These are phyloP conservation scores for Entelurus aequoreus DNA, from an alignment of 2,113 vertebrate genomes.

Conservation along the genomic window DNA sequence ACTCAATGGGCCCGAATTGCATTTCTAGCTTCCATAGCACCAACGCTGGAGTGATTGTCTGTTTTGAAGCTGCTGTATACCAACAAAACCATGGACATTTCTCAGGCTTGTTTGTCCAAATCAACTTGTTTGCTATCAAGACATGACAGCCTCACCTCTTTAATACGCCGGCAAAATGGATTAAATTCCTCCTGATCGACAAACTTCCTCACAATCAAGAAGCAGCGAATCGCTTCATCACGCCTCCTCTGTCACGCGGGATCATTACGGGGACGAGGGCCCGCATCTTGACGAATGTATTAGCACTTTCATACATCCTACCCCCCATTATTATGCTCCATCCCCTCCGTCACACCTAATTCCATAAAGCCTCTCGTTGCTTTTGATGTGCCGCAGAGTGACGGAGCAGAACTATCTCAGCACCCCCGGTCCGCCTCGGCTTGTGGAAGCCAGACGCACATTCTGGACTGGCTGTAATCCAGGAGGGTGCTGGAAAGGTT, in stretches of 20 bases:
- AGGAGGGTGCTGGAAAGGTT: background rate
- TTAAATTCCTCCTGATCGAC: too few relatives aligned
- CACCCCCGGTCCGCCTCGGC: background rate
- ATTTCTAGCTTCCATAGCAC: too few relatives aligned
- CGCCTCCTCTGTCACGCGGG: background rate
- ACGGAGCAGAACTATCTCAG: background rate
- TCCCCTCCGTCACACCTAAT: conserved; percentile 2
- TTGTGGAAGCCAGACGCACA: background rate
- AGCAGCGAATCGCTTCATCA: background rate
- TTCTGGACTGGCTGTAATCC: background rate
- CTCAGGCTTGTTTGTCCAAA: too few relatives aligned
- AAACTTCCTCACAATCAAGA: background rate
- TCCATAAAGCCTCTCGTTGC: background rate
- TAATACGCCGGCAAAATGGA: too few relatives aligned
- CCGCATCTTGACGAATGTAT: conserved; percentile 2
- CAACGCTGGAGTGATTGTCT: too few relatives aligned
- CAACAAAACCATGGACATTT: too few relatives aligned
- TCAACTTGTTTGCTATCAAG: too few relatives aligned
- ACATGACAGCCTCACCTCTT: too few relatives aligned
- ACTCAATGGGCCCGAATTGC: too few relatives aligned
- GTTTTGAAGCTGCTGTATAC: too few relatives aligned
- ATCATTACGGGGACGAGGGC: background rate
- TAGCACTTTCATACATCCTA: background rate
- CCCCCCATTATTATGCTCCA: conserved; percentile 3
- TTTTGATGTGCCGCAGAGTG: background rate